Evolutionary conservation across 92 coral and sea anemone species (phyloP), one percentile per base, ranked within the genome.

Genomic region (Zoanthus solanderi): DNA sequence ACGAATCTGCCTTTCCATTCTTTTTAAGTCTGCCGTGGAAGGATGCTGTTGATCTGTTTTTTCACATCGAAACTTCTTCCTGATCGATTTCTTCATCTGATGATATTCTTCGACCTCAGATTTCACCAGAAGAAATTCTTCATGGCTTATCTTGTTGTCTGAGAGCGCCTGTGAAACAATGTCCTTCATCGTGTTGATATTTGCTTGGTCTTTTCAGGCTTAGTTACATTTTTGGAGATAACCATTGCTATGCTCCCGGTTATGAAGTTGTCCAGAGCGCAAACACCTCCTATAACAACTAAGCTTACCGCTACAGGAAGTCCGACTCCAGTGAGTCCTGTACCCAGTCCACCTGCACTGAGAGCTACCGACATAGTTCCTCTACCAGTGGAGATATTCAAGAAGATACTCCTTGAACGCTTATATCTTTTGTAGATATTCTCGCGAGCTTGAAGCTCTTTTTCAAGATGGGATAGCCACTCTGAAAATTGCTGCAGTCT

Each of bases 111-210:
- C 78, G 45, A 74, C n/a, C 58, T 74, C 78, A 0, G 56, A 11
- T 47, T 74, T 74, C 5, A 74, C 45, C 31, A 74, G 31, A 2
- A 45, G 57, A 42, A 74, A 74, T 74, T 74, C 78, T 74, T 74
- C 78, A 44, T 74, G 3, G 45, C 48, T 32, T 32, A 71, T 71
- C 4, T 32, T 30, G 45, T 71, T 71, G 17, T 71, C 75, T 28
- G 30, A 45, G 6, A 71, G 45, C 10, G 75, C 75, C 4, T 71
- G 30, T 30, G 75, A 71, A 18, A 18, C 37, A 10, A 9, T 28
- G 37, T 0, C 0, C 73, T 68, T 68, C 1, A 68, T 18, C 8
- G 8, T 23, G 10, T 68, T 28, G 11, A 29, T 7, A 6, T 23
- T 18, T 6, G 73, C 37, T 1, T 68, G 9, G 42, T 68, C 73